phyloP scores from a whole-genome alignment of 1,140 invertebrate species.

The Onthophagus taurus region DNA sequence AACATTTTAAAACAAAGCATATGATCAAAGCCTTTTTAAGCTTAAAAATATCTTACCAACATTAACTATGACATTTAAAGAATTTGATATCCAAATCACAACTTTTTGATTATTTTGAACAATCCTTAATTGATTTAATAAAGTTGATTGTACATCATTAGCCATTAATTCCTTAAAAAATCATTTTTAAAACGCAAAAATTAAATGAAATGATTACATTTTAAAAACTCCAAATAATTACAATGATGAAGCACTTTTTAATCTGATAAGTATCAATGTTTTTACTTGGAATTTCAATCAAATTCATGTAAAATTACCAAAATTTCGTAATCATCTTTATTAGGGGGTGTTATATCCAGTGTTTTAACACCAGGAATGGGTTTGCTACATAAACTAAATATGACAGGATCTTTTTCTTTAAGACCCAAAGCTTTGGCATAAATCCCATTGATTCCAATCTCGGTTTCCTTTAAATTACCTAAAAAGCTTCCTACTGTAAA shows the following conservation, averaged over 20 bases:
- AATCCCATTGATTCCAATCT: slow-evolving; percentile 28
- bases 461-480: slow-evolving; percentile 21
- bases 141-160: slow-evolving; percentile 42
- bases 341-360: slow-evolving; percentile 26
- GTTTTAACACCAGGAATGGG: slow-evolving; percentile 24
- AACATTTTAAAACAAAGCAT: too few relatives aligned
- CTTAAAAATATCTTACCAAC: slow-evolving; percentile 39
- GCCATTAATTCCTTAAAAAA: slow-evolving; percentile 43
- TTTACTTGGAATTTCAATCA: too few relatives aligned
- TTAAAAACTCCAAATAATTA: too few relatives aligned
- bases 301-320: slow-evolving; percentile 32
- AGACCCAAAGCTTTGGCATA: slow-evolving; percentile 29
- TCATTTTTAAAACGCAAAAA: not conserved
- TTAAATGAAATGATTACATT: slow-evolving; percentile 6
- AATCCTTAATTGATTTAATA: slow-evolving; percentile 45
- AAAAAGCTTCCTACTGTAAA: slow-evolving; percentile 24
- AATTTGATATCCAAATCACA: slow-evolving; percentile 47
- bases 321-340: slow-evolving; percentile 30
- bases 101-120: slow-evolving; percentile 43
- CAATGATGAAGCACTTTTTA: too few relatives aligned
- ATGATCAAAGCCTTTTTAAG: slow-evolving; percentile 16
- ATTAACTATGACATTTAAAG: slow-evolving; percentile 39
- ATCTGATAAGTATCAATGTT: too few relatives aligned
- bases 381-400: slow-evolving; percentile 20
- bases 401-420: slow-evolving; percentile 24